A percentile compares a stretch with the other conserved stretches of the same genome.
Evolutionary conservation across 2,888 invertebrate genomes (phyloP).

Genomic region (Apodemia zela): DNA sequence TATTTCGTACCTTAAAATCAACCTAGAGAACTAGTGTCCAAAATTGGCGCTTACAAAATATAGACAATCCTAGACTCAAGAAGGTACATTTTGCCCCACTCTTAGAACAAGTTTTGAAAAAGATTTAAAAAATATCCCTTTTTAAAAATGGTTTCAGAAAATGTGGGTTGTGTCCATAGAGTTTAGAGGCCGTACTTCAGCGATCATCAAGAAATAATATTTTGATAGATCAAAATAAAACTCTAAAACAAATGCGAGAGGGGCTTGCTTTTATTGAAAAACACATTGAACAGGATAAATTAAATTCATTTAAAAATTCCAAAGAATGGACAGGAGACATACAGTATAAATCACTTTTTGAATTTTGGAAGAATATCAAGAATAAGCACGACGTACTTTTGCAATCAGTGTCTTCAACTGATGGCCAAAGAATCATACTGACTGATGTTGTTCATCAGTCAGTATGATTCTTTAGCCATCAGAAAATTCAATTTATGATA

Average conservation of each 20-base stretch:
- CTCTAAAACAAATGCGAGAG: not conserved
- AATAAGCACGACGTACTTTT: not conserved
- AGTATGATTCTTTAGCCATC: too few species aligned
- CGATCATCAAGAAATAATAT: not conserved
- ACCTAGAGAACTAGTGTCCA: not conserved
- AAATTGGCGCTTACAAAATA: slow-evolving; percentile 1
- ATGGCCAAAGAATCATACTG: not conserved
- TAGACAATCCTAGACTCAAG: slow-evolving; percentile 3
- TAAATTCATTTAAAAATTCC: slow-evolving; percentile 2
- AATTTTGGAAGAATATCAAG: not conserved
- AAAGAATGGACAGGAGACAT: slow-evolving; percentile 4
- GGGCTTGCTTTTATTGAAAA: not conserved
- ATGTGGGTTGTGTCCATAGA: not conserved
- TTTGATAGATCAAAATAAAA: too few species aligned
- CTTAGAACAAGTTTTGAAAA: not conserved
- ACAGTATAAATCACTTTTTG: not conserved
- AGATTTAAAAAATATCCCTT: not conserved
- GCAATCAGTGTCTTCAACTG: not conserved
- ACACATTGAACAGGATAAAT: slow-evolving; percentile 2
- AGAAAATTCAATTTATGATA: not conserved
- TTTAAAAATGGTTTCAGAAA: not conserved
- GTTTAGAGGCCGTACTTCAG: not conserved
- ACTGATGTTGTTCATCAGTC: too few species aligned
- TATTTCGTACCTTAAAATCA: slow-evolving; percentile 3
- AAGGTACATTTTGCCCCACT: not conserved